These are phyloP conservation scores for Pipistrellus kuhlii DNA, from an alignment of 2,797 vertebrate genomes.

Conservation along the genomic window DNA sequence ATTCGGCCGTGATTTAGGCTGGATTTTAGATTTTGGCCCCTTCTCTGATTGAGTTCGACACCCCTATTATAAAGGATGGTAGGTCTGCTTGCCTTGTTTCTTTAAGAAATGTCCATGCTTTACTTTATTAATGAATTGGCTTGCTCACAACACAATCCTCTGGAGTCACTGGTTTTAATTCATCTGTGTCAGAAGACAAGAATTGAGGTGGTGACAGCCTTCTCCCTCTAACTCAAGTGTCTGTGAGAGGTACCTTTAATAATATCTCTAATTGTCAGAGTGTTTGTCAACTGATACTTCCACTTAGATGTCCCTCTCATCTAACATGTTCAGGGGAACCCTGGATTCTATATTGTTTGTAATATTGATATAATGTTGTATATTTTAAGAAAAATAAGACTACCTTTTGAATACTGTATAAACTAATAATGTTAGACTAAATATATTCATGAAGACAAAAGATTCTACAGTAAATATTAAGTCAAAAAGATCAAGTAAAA, in stretches of 20 bases:
- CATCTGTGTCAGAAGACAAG: neutral
- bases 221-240: neutral
- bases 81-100: neutral
- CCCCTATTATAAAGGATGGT: neutral
- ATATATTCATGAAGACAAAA: neutral
- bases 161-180: neutral
- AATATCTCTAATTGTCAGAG: neutral
- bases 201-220: neutral
- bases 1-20: too few relatives aligned
- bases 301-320: neutral
- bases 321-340: neutral
- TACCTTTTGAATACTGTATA: neutral
- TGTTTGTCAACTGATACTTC: neutral
- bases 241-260: neutral
- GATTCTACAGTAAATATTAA: neutral
- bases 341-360: neutral
- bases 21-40: too few relatives aligned
- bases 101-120: neutral
- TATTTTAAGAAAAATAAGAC: conserved; percentile 8
- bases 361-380: neutral
- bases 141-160: neutral
- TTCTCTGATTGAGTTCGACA: too few relatives aligned
- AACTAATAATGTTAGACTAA: conserved; percentile 30
- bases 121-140: neutral
- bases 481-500: neutral